These are phyloP conservation scores for Drosophila kepulauana DNA, from an alignment of 1,140 invertebrate genomes.

Conservation along the genomic window DNA sequence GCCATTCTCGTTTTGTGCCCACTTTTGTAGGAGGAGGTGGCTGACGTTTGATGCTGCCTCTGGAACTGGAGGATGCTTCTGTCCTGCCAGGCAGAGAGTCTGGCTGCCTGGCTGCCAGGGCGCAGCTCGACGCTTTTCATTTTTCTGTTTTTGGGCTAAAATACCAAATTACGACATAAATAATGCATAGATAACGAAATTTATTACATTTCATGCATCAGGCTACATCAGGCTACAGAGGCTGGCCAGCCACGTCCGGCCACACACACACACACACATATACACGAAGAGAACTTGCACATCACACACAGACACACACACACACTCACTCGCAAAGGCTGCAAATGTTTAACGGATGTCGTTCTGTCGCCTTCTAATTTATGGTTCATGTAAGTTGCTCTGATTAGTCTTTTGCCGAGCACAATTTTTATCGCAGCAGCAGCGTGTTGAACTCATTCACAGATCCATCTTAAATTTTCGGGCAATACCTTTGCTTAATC, in stretches of 20 bases:
- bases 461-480: slow-evolving; percentile 16
- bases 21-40: slow-evolving; percentile 23
- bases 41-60: slow-evolving; percentile 18
- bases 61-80: slow-evolving; percentile 4
- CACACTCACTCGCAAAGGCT: slow-evolving; percentile 42
- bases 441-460: slow-evolving; percentile 6
- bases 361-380: slow-evolving; percentile 73
- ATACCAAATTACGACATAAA: slow-evolving; percentile 84
- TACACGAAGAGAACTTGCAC: too few species aligned
- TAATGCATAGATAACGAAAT: slow-evolving; percentile 84
- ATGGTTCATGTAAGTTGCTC: slow-evolving; percentile 78
- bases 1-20: slow-evolving; percentile 39
- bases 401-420: slow-evolving; percentile 58
- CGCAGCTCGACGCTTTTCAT: slow-evolving; percentile 70
- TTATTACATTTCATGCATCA: slow-evolving; percentile 84
- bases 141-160: slow-evolving; percentile 82
- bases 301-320: slow-evolving; percentile 35
- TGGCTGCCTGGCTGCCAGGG: slow-evolving; percentile 10
- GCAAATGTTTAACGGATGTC: slow-evolving; percentile 66
- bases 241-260: slow-evolving; percentile 51
- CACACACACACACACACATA: slow-evolving; percentile 45
- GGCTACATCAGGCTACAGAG: slow-evolving; percentile 37
- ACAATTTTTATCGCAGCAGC: slow-evolving; percentile 63
- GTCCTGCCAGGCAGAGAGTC: neutral
- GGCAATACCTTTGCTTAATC: slow-evolving; percentile 1